Conservation (phyloP, 2,113 vertebrate genomes). For the Steatornis caripensis region DNA sequence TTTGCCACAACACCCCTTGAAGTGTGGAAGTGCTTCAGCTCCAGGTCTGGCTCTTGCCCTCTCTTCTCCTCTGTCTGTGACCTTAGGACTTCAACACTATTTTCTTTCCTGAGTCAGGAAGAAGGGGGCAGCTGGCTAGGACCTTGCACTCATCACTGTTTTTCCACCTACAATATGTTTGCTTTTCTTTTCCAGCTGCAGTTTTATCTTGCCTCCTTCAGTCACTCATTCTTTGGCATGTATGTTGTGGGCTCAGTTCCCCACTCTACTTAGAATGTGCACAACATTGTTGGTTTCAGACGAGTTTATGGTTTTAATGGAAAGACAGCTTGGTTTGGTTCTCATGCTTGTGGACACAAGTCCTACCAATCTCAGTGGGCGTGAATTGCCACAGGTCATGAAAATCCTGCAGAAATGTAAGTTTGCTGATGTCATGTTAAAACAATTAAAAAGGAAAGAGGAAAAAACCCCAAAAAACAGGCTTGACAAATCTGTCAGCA, state of each 20-base stretch:
- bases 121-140: constrained; percentile 34
- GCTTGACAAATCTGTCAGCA: neutral
- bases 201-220: constrained; percentile 36
- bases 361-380: neutral
- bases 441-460: neutral
- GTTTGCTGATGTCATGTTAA: neutral
- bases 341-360: neutral
- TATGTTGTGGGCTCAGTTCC: neutral
- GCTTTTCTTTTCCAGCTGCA: constrained; percentile 56
- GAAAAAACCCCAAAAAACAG: neutral
- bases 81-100: constrained; percentile 60
- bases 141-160: constrained; percentile 53
- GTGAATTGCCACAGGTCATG: neutral
- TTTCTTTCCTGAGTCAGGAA: constrained; percentile 69
- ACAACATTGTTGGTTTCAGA: neutral
- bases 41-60: constrained; percentile 39
- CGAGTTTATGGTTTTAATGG: neutral
- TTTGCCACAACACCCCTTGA: constrained; percentile 9
- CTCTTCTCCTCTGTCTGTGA: constrained; percentile 47
- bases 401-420: neutral
- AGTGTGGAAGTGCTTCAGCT: constrained; percentile 43
- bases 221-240: neutral
- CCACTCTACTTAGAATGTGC: neutral
- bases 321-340: neutral
- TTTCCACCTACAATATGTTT: constrained; percentile 51